phyloP scores from a whole-genome alignment of 2,888 invertebrate genomes.

The Lochmaea crataegi region DNA sequence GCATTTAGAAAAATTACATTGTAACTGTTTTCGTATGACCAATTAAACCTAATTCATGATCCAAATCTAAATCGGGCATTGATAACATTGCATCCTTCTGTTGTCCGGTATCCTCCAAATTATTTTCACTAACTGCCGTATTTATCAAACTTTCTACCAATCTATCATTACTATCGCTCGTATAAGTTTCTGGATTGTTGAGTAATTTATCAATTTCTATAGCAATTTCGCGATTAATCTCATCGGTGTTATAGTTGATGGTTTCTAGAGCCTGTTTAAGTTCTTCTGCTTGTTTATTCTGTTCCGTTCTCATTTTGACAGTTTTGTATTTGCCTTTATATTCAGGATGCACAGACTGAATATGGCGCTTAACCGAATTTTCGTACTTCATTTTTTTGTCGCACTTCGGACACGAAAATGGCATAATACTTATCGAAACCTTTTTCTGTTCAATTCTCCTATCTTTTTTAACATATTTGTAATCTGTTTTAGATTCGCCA shows the following conservation, averaged over 20 bases:
- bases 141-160: constrained; percentile 50
- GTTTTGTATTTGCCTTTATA: constrained; percentile 2
- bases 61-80: constrained; percentile 62
- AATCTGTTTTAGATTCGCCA: constrained; percentile 33
- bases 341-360: constrained; percentile 56
- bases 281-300: constrained; percentile 41
- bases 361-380: constrained; percentile 60
- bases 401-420: constrained; percentile 23
- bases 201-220: constrained; percentile 49
- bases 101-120: constrained; percentile 14
- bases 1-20: not conserved
- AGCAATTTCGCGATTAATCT: constrained; percentile 43
- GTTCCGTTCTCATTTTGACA: not conserved
- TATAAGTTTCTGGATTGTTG: constrained; percentile 49
- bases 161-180: constrained; percentile 50
- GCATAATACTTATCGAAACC: not conserved
- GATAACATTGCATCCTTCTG: constrained; percentile 58
- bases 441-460: constrained; percentile 23
- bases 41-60: constrained; percentile 53
- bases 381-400: constrained; percentile 58
- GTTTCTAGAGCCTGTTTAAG: constrained; percentile 52
- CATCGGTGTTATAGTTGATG: constrained; percentile 55
- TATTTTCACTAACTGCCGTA: constrained; percentile 33
- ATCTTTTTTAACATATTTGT: not conserved
- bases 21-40: not conserved